Evolutionary conservation across 2,888 invertebrate species (phyloP).

Genomic region (Crocallis elinguaria): DNA sequence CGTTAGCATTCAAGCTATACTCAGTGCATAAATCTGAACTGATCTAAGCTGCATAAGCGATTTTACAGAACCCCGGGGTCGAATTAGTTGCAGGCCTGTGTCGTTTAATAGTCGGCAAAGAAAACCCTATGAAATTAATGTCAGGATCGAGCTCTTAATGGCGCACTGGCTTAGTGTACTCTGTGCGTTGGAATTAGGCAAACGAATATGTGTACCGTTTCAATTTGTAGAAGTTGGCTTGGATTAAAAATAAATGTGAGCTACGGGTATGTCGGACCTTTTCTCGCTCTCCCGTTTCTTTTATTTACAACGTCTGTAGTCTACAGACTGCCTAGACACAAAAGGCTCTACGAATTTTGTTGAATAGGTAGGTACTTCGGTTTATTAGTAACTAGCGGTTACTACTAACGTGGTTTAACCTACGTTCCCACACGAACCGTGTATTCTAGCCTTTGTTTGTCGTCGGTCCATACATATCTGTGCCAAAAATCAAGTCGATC

Average conservation of each 20-base stretch:
- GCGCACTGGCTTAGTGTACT: conserved; percentile 35
- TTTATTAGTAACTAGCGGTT: no score
- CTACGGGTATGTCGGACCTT: no score
- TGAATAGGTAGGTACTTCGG: no score
- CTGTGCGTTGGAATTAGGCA: conserved; percentile 1
- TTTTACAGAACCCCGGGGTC: conserved; percentile 41
- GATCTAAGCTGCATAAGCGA: conserved; percentile 59
- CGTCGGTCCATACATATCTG: no score
- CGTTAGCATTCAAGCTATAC: conserved; percentile 17
- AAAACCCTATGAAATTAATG: conserved; percentile 77
- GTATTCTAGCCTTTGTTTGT: no score
- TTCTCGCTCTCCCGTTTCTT: no score
- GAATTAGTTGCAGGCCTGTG: conserved; percentile 64
- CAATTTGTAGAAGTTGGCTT: not conserved
- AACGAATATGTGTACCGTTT: conserved; percentile 4
- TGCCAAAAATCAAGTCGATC: no score
- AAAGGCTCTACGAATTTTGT: no score
- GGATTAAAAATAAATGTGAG: not conserved
- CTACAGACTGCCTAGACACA: no score
- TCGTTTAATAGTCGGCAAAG: conserved; percentile 67
- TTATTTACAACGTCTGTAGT: no score
- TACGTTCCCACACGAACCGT: no score
- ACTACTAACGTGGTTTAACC: no score
- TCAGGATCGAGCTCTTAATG: conserved; percentile 54
- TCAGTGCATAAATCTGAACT: conserved; percentile 57